These are phyloP conservation scores for Cephalotes varians DNA, from an alignment of 2,888 invertebrate genomes.

Conservation along the genomic window DNA sequence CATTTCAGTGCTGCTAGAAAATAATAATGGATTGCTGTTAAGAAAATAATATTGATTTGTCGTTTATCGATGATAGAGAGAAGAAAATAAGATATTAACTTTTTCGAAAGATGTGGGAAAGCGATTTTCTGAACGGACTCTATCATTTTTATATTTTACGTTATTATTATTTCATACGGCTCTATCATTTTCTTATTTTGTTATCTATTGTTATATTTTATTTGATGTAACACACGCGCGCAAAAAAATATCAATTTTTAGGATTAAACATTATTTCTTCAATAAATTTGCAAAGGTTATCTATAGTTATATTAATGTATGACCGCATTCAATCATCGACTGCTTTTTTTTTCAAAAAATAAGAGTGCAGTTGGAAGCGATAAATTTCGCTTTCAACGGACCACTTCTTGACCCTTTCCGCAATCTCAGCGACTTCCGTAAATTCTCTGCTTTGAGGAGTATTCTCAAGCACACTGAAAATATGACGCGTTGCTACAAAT, in stretches of 20 bases:
- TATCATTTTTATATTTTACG: neutral
- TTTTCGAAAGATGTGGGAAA: neutral
- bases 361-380: slow-evolving; percentile 37
- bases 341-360: slow-evolving; percentile 38
- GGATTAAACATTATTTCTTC: neutral
- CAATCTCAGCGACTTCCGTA: slow-evolving; percentile 46
- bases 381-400: slow-evolving; percentile 44
- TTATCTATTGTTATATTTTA: neutral
- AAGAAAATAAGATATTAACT: neutral
- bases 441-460: slow-evolving; percentile 45
- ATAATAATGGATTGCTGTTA: slow-evolving; percentile 26
- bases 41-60: slow-evolving; percentile 40
- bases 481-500: slow-evolving; percentile 22
- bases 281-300: slow-evolving; percentile 17
- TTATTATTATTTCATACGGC: neutral
- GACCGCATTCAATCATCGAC: neutral
- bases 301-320: slow-evolving; percentile 6
- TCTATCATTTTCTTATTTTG: neutral
- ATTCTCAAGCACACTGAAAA: slow-evolving; percentile 42
- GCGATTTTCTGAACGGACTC: neutral
- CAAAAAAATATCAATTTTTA: neutral
- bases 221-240: neutral
- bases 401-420: slow-evolving; percentile 47
- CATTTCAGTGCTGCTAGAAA: slow-evolving; percentile 19
- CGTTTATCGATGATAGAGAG: slow-evolving; percentile 8